Base-by-base conservation (phyloP, 2,888 invertebrate genomes). In the Actias luna region DNA sequence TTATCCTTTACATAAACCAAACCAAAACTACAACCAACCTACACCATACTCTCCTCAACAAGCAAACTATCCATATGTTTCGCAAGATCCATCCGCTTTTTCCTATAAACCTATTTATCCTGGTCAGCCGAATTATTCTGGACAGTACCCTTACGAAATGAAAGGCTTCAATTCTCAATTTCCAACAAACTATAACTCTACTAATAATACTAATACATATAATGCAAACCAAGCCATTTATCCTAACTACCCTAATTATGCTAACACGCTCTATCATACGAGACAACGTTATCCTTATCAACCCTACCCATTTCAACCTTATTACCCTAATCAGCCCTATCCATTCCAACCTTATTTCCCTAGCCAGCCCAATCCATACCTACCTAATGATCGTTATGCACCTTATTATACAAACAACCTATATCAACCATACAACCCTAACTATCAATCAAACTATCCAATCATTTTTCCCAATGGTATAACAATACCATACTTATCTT, bases 381-480 rank as follows among this genome's bases (percentile, higher is more conserved):
- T n/a, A 29, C 55, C 55, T n/a, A n/a, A 29, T 35, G 1, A 67
- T 58, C 68, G 63, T 27, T 67, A 39, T 52, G 59, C 25, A 27
- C 61, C 65, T 2, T 62, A 64, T 55, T 27, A 36, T 29, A 62
- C 65, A 7, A 29, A 55, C 7, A 29, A 27, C 16, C n/a, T 5
- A 29, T 29, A 63, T 25, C 67, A 69, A 14, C 64, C 67, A 27
- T 65, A 72, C 14, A 52, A 52, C 27, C 52, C 52, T 27, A 14
- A 52, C 27, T 69, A 58, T 7, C 69, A 63, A 50, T 72, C 68
- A 52, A 66, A 69, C 18, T 50, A 67, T 0, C 31, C 65, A 12
- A 72, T 70, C 36, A 68, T 50, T n/a, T 64, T 67, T 1, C 46
- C 10, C 22, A 2, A 22, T 46, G 3, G 22, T 7, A 4, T 7